phyloP scores from a whole-genome alignment of 2,888 invertebrate genomes.

The Diaphora mendica region DNA sequence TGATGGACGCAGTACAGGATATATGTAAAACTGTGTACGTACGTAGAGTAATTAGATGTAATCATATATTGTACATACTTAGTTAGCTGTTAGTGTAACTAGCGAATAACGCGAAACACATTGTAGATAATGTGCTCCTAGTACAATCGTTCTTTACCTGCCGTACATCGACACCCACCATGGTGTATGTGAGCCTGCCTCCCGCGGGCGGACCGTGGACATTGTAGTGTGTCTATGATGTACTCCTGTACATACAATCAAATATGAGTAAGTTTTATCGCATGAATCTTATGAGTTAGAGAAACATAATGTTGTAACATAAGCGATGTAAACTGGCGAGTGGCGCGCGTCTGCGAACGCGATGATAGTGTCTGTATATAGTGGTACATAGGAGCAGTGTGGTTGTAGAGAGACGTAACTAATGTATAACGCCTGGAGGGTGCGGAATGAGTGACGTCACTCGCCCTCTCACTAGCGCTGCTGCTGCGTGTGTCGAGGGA shows the following conservation, averaged over 20 bases:
- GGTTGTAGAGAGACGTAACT: not conserved
- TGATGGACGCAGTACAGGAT: slow-evolving; percentile 5
- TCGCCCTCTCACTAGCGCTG: not conserved
- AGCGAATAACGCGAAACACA: slow-evolving; percentile 38
- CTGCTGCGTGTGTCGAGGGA: no score
- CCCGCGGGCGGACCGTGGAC: not conserved
- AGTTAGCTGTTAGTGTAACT: slow-evolving; percentile 43
- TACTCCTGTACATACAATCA: slow-evolving; percentile 23
- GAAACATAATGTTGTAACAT: not conserved
- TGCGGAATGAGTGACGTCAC: not conserved
- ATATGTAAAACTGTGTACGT: slow-evolving; percentile 35
- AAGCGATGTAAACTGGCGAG: not conserved
- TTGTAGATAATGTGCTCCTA: slow-evolving; percentile 47
- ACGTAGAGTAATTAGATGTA: slow-evolving; percentile 50
- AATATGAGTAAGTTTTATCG: slow-evolving; percentile 3
- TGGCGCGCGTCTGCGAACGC: no score
- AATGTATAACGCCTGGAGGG: not conserved
- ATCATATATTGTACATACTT: slow-evolving; percentile 50
- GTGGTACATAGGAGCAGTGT: not conserved
- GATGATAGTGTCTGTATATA: slow-evolving; percentile 3
- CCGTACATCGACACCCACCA: not conserved
- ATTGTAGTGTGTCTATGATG: not conserved
- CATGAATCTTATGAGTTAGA: slow-evolving; percentile 13
- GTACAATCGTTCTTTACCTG: slow-evolving; percentile 18
- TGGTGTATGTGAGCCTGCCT: not conserved